Base-by-base conservation (phyloP, 2,888 invertebrate species). In the Acholoe squamosa region DNA sequence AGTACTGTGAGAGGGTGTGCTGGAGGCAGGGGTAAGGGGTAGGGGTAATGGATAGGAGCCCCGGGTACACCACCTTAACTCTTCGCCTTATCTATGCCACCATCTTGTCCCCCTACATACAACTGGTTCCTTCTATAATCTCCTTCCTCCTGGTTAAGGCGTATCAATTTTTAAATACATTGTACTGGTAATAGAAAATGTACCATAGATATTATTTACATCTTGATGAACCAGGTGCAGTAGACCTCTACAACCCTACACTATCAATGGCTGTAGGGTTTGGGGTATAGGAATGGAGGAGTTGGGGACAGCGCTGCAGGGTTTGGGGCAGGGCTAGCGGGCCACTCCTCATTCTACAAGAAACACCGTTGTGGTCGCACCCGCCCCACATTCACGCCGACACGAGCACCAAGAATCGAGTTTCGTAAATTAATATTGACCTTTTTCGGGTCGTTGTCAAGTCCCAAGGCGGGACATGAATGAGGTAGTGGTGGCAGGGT, bases 351-450 rank as follows among this genome's bases (percentile, higher is more conserved):
- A 43, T 43, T n/a, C 19, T n/a, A 22, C 77, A 22, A 33, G 43
- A 43, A 10, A n/a, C 19, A 86, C 86, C 86, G 28, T 86, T 86
- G 25, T 54, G 52, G 86, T n/a, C 1, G 52, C 43, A 84, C 43
- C 3, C 43, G 5, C 43, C 10, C 86, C 25, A 43, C 52, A 86
- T 86, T 86, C 54, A 86, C 86, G 33, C 86, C 52, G 54, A 43
- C 86, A 86, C 86, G 86, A 31, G 16, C 56, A 28, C 25, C 86
- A 86, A 86, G 86, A 52, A 56, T 86, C 86, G 86, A 52, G 86
- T 86, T 86, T 86, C 86, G 52, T 86, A 86, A 86, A 86, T 86
- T 52, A 86, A 86, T 86, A 86, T 86, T 86, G 86, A 86, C 86
- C 86, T 54, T 86, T 52, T 31, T 84, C 51, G 10, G 19, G 12